Conservation (phyloP, 2,888 invertebrate genomes). For the Tethea ocularis region DNA sequence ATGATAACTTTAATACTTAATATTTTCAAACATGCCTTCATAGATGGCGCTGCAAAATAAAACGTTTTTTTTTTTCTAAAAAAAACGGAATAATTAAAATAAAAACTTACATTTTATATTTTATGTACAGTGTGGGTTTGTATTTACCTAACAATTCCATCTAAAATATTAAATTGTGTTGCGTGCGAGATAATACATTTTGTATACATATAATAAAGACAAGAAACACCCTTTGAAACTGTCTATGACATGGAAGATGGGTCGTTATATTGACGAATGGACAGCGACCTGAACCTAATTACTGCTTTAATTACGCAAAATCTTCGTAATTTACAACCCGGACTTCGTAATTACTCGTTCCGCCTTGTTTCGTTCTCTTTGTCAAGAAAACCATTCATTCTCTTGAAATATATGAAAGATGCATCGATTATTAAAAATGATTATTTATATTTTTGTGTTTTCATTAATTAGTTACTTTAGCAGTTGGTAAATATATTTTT, state of each 20-base stretch:
- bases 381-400: no score
- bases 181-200: no score
- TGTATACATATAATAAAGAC: background rate
- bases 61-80: no score
- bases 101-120: background rate
- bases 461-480: no score
- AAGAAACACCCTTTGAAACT: constrained; percentile 23
- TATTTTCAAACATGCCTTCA: background rate
- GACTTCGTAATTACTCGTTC: background rate
- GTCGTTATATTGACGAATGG: constrained; percentile 30
- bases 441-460: background rate
- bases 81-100: no score
- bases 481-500: no score
- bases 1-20: background rate
- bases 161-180: no score
- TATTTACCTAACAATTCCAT: no score
- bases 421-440: background rate
- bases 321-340: background rate
- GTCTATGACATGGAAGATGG: constrained; percentile 35
- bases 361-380: background rate
- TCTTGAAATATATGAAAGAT: background rate
- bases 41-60: constrained; percentile 1
- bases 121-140: no score
- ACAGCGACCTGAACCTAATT: constrained; percentile 24
- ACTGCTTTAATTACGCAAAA: constrained; percentile 20